These are phyloP conservation scores for Cistogaster globosa DNA, from an alignment of 2,888 invertebrate species.

Conservation along the genomic window DNA sequence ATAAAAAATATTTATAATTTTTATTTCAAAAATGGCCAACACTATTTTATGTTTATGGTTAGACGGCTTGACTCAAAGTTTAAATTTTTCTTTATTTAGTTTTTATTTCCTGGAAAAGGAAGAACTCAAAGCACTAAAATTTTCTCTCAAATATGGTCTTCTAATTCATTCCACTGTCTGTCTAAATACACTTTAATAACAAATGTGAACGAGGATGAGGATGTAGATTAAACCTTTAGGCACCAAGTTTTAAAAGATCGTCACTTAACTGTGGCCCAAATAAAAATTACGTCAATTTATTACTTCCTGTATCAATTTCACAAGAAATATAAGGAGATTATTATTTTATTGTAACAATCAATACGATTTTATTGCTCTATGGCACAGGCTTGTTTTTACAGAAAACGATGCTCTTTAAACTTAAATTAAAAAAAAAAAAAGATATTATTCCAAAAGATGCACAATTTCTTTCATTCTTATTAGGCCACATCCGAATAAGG, in stretches of 20 bases:
- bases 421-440: too few relatives aligned
- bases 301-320: too few relatives aligned
- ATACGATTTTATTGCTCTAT: too few relatives aligned
- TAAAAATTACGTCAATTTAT: too few relatives aligned
- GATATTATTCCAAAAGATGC: too few relatives aligned
- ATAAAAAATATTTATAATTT: constrained; percentile 75
- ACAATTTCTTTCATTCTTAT: too few relatives aligned
- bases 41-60: constrained; percentile 61
- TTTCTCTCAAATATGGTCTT: constrained; percentile 80
- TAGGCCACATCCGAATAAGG: too few relatives aligned
- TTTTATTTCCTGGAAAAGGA: constrained; percentile 59
- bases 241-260: not conserved
- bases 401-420: too few relatives aligned
- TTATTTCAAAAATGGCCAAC: constrained; percentile 76
- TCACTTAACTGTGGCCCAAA: not conserved
- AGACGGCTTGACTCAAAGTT: constrained; percentile 35
- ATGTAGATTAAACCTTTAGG: constrained; percentile 33
- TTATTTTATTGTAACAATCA: too few relatives aligned
- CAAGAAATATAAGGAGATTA: too few relatives aligned
- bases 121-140: constrained; percentile 76
- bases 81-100: constrained; percentile 1
- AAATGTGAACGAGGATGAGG: constrained; percentile 5
- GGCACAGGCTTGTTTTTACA: too few relatives aligned
- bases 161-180: constrained; percentile 79
- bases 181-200: constrained; percentile 58